These are phyloP conservation scores for Oryzias curvinotus DNA, from an alignment of 2,113 vertebrate genomes.

Conservation along the genomic window DNA sequence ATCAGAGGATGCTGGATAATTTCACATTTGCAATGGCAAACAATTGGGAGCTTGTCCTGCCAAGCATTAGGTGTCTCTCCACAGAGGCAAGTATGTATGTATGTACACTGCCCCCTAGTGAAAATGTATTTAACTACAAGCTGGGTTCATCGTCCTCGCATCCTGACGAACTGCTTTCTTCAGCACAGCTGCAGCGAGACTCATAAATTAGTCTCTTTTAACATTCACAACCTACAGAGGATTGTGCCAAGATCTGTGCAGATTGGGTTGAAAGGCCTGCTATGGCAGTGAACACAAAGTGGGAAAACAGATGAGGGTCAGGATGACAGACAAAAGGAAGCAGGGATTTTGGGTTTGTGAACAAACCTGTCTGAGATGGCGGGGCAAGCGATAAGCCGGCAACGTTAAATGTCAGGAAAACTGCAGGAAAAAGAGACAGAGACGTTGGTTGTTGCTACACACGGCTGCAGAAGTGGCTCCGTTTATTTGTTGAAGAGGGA, in stretches of 20 bases:
- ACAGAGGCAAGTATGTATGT: slow-evolving; percentile 43
- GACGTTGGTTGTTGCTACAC: slow-evolving; percentile 13
- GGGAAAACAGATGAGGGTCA: slow-evolving; percentile 1
- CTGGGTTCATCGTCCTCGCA: slow-evolving; percentile 51
- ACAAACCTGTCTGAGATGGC: slow-evolving; percentile 25
- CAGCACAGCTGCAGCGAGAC: slow-evolving; percentile 41
- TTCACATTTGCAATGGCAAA: slow-evolving; percentile 32
- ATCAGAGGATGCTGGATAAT: slow-evolving; percentile 49
- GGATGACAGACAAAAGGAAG: slow-evolving; percentile 32
- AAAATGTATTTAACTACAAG: neutral
- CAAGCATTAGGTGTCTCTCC: neutral
- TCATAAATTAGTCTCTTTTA: slow-evolving; percentile 70
- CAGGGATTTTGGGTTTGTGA: slow-evolving; percentile 34
- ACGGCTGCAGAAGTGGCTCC: slow-evolving; percentile 15
- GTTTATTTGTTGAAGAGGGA: slow-evolving; percentile 29
- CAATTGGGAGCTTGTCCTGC: slow-evolving; percentile 18
- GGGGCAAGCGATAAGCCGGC: slow-evolving; percentile 20
- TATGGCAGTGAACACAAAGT: slow-evolving; percentile 16
- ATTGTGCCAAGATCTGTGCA: slow-evolving; percentile 56
- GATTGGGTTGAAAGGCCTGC: slow-evolving; percentile 45
- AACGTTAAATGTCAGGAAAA: slow-evolving; percentile 8
- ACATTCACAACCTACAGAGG: slow-evolving; percentile 59
- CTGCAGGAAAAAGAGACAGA: neutral
- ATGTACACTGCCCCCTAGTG: slow-evolving; percentile 64
- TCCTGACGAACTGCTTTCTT: slow-evolving; percentile 21